Evolutionary conservation across 2,113 vertebrate genomes (phyloP).

Genomic region (Arothron firmamentum): DNA sequence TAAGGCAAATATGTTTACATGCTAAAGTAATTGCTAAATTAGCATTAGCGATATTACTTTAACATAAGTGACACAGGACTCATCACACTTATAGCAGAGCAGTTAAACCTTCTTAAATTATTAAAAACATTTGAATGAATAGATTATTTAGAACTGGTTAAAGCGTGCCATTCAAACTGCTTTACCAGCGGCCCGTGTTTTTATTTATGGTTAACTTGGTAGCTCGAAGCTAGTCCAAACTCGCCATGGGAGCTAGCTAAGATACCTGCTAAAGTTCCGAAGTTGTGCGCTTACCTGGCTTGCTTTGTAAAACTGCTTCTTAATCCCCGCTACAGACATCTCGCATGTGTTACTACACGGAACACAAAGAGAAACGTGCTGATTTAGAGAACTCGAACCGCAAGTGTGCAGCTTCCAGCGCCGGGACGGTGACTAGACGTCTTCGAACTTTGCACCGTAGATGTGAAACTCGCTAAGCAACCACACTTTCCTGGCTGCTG

Average conservation of each 20-base stretch:
- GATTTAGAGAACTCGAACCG: background rate
- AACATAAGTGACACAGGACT: too few relatives aligned
- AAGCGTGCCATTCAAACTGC: too few relatives aligned
- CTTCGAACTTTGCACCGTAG: constrained; percentile 52
- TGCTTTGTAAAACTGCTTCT: constrained; percentile 97
- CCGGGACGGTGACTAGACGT: constrained; percentile 14
- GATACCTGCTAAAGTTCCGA: constrained; percentile 27
- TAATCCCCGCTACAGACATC: constrained; percentile 94
- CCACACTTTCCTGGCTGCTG: constrained; percentile 51
- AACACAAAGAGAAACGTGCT: background rate
- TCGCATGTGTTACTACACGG: constrained; percentile 22
- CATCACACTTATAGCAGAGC: too few relatives aligned
- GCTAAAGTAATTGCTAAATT: background rate
- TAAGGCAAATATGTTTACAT: background rate
- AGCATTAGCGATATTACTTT: background rate
- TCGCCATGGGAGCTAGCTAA: constrained; percentile 12
- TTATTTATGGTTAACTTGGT: constrained; percentile 1
- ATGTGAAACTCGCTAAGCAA: constrained; percentile 57
- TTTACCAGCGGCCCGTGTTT: background rate
- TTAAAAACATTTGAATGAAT: too few relatives aligned
- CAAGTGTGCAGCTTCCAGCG: constrained; percentile 2
- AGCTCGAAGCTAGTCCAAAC: constrained; percentile 13
- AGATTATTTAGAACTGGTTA: too few relatives aligned
- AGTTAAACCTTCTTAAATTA: too few relatives aligned
- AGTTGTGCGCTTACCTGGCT: constrained; percentile 81